Evolutionary conservation across 2,888 invertebrate species (phyloP), one percentile per base, ranked within the genome.

Genomic region (Trypoxylon attenuatum): DNA sequence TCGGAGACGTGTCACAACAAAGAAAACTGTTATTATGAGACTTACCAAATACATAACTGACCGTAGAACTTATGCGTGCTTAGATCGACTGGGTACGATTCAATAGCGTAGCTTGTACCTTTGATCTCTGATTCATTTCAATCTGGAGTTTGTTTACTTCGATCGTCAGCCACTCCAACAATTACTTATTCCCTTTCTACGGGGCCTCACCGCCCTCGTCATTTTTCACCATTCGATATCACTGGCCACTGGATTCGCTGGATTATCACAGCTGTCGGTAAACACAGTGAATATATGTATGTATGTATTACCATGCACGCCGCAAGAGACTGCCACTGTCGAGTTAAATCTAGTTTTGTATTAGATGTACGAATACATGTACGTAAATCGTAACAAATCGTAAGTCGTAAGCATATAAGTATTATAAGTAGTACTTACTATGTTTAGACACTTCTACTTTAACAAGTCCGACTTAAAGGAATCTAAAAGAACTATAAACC

Each of bases 121-220:
- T n/a, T 77, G 76, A 80, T 78, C 76, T 47, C 69, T 78, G 73
- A 77, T 64, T 71, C 78, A 77, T 73, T 63, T 56, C 50, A 58
- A 50, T 22, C 50, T 43, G 22, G 54, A 56, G 70, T 69, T 76
- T 74, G 50, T 76, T 75, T 69, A 61, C 59, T 59, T 13, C 29
- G 53, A 45, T 39, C 19, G n/a, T 15, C 38, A 13, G 60, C 21
- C 29, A 38, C 42, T 3, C 10, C n/a, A 19, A 13, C 33, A 58
- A 47, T 58, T 68, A 60, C 50, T 63, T 55, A 58, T 50, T 43
- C 16, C 60, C 51, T 51, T 70, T 59, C 54, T 61, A n/a, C 19
- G 27, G 58, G 43, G n/a, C 39, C 51, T 58, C 41, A 46, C 39
- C 43, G 52, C 29, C 43, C 33, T 18, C 50, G 49, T 49, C 47